Evolutionary conservation across 2,888 invertebrate species (phyloP).

Genomic region (Dasysyrphus albostriatus): DNA sequence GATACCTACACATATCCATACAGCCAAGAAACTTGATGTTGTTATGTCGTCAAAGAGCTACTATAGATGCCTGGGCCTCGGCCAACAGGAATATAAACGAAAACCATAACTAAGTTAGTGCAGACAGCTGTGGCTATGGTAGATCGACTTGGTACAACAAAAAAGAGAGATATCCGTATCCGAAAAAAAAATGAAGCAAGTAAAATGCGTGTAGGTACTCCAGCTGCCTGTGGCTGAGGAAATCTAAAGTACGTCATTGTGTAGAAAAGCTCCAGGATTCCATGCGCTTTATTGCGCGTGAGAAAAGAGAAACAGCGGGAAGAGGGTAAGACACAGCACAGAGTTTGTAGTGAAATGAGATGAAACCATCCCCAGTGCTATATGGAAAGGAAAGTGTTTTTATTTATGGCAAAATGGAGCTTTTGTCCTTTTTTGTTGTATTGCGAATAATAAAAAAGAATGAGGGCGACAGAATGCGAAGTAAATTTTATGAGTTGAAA

Average conservation of each 20-base stretch:
- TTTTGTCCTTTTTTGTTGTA: conserved; percentile 30
- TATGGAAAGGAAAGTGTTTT: conserved; percentile 45
- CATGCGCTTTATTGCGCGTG: conserved; percentile 70
- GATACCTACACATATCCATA: conserved; percentile 29
- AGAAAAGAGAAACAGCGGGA: conserved; percentile 30
- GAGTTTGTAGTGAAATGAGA: conserved; percentile 45
- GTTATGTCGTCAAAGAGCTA: conserved; percentile 49
- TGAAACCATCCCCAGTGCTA: conserved; percentile 12
- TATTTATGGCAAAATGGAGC: conserved; percentile 35
- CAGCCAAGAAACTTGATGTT: conserved; percentile 5
- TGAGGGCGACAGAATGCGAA: conserved; percentile 27
- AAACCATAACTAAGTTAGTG: conserved; percentile 45
- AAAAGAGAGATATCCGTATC: conserved; percentile 22
- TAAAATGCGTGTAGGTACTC: conserved; percentile 17
- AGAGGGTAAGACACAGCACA: background rate
- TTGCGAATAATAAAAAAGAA: background rate
- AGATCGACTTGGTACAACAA: conserved; percentile 30
- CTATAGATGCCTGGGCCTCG: conserved; percentile 6
- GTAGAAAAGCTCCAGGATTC: conserved; percentile 63
- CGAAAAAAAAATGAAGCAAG: background rate
- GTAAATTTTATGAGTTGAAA: conserved; percentile 18
- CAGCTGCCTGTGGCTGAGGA: conserved; percentile 27
- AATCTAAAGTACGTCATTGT: conserved; percentile 63
- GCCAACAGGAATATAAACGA: conserved; percentile 11
- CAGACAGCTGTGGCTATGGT: conserved; percentile 63